Percentiles rank a stretch among this genome's conserved stretches.
phyloP scores from a whole-genome alignment of 2,797 vertebrate genomes.

The Monodelphis domestica region DNA sequence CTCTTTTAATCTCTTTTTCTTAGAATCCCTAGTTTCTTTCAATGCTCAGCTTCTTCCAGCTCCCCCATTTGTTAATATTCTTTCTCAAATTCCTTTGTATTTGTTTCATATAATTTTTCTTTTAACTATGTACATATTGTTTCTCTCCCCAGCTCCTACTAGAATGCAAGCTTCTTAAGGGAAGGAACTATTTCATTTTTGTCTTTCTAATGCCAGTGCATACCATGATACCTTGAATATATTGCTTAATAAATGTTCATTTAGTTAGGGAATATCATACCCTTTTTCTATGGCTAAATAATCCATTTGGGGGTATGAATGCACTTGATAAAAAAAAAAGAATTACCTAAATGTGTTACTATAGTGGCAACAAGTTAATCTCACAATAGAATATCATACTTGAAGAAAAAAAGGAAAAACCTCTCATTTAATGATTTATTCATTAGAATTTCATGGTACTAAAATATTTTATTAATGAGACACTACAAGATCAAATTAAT shows the following conservation, averaged over 20 bases:
- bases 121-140: neutral
- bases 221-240: neutral
- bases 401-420: too few relatives aligned
- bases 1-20: neutral
- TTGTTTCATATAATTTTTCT: neutral
- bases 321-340: neutral
- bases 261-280: neutral
- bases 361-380: neutral
- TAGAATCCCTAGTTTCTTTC: neutral
- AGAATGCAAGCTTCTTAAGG: neutral
- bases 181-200: neutral
- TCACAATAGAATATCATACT: constrained; percentile 27
- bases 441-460: neutral
- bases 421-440: constrained; percentile 4
- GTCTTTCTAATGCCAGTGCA: neutral
- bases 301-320: neutral
- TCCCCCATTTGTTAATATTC: neutral
- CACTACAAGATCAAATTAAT: neutral
- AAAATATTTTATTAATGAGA: neutral
- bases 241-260: neutral
- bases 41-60: neutral
- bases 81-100: neutral
- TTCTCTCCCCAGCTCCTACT: neutral
- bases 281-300: neutral
- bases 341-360: neutral